A percentile compares a stretch with the other conserved stretches of the same genome.
Conservation (phyloP, 2,888 invertebrate species). For the Dinocampus coccinellae region DNA sequence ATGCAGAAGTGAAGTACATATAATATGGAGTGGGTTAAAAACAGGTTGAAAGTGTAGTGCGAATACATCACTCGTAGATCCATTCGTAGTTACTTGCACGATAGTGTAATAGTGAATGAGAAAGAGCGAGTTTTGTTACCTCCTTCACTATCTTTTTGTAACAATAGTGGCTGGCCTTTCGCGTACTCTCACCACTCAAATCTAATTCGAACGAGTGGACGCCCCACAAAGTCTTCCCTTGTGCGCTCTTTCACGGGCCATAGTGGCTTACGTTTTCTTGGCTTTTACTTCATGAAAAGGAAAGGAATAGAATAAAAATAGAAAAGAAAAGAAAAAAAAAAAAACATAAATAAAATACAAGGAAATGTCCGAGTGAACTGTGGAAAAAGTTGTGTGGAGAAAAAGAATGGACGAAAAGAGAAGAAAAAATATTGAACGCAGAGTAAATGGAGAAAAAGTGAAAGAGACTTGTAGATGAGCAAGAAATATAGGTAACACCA, state of each 20-base stretch:
- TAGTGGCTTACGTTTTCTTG: constrained; percentile 26
- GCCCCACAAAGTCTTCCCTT: constrained; percentile 23
- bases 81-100: background rate
- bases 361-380: constrained; percentile 4
- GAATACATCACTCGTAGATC: constrained; percentile 45
- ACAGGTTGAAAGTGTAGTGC: constrained; percentile 45
- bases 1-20: constrained; percentile 35
- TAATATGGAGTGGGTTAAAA: constrained; percentile 41
- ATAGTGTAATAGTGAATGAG: background rate
- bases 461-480: constrained; percentile 34
- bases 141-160: constrained; percentile 35
- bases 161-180: constrained; percentile 45
- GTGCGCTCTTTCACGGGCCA: constrained; percentile 6
- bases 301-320: constrained; percentile 9
- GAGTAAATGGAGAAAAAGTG: constrained; percentile 19
- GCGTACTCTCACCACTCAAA: constrained; percentile 49
- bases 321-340: constrained; percentile 3
- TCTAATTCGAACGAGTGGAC: constrained; percentile 54
- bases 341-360: constrained; percentile 15
- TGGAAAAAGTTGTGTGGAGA: constrained; percentile 7
- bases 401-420: background rate
- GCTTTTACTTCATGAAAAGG: constrained; percentile 20
- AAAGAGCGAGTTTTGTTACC: constrained; percentile 20
- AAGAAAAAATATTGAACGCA: constrained; percentile 25
- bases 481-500: constrained; percentile 17